Base-by-base conservation (phyloP, 2,888 invertebrate genomes). In the Phaonia tiefii region DNA sequence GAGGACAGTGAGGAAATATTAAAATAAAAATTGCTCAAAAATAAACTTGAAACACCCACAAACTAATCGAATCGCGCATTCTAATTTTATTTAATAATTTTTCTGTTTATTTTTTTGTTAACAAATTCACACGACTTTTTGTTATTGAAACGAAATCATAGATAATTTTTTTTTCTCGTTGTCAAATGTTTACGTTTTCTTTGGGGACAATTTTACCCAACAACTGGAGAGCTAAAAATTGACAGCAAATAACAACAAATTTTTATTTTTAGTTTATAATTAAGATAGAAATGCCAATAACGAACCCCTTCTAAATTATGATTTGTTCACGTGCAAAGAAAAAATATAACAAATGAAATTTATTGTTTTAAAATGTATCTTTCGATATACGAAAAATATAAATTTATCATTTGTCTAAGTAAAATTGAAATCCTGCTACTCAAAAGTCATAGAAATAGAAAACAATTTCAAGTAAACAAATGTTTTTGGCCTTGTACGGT, bases 11-110 rank as follows among this genome's bases (percentile, higher is more conserved):
- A 37, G 22, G 20, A 42, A 63, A 42, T 22, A 63, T 63, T 63
- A 63, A 80, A 72, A 81, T 81, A 65, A 80, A 79, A 63, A 75
- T 76, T 73, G 79, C 80, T 77, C 75, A 84, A 81, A 86, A 86
- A 84, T 85, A 82, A 84, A 84, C 83, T 78, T 77, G 70, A 86
- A 74, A 84, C 88, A 79, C 87, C 87, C 85, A 87, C 87, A 84
- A 84, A 81, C 39, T 31, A 8, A 31, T 31, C 31, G 3, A 22
- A 2, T 20, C 20, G 63, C 39, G 74, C 25, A 46, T 75, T 80
- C 82, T 81, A 78, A 72, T 83, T 85, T 84, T 8, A 73, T 70
- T 76, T 69, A 67, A 75, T 67, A 66, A 66, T 74, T 44, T 74
- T 46, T 22, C 13, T 66, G 13, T 37, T 20, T 26, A 15, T 31